Conservation (phyloP, 2,888 invertebrate genomes). For the Stratiomys singularior region DNA sequence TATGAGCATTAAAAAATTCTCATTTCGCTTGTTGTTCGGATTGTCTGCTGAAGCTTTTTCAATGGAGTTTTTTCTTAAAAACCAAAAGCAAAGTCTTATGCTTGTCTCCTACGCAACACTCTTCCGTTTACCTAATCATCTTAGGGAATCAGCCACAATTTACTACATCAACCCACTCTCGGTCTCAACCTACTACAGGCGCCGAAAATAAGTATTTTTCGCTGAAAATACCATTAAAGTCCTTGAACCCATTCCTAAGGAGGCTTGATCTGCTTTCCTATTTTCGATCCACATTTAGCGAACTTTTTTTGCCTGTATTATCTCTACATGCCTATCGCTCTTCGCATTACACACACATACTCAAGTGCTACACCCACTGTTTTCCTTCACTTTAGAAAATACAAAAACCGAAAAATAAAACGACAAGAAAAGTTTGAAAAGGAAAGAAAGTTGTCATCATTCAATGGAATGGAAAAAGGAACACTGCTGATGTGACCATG, state of each 20-base stretch:
- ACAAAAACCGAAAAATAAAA: not conserved
- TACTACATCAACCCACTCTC: not conserved
- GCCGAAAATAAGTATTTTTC: not conserved
- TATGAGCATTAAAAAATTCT: too few relatives aligned
- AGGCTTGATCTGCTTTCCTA: not conserved
- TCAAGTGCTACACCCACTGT: not conserved
- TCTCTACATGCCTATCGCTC: not conserved
- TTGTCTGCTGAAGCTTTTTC: too few relatives aligned
- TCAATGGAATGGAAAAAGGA: conserved; percentile 31
- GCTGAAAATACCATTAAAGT: not conserved
- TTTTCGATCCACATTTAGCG: not conserved
- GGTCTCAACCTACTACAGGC: not conserved
- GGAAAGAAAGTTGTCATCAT: not conserved
- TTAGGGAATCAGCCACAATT: too few relatives aligned
- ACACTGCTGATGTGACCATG: not conserved
- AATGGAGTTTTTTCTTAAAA: too few relatives aligned
- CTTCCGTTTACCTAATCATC: too few relatives aligned
- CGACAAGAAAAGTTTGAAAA: not conserved
- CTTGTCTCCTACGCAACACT: too few relatives aligned
- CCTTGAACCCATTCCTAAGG: not conserved
- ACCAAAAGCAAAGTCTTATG: too few relatives aligned
- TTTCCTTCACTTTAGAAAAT: not conserved
- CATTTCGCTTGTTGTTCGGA: too few relatives aligned
- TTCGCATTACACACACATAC: not conserved
- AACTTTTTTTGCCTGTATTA: not conserved